Evolutionary conservation across 2,888 invertebrate species (phyloP).

Genomic region (Andrena minutula): DNA sequence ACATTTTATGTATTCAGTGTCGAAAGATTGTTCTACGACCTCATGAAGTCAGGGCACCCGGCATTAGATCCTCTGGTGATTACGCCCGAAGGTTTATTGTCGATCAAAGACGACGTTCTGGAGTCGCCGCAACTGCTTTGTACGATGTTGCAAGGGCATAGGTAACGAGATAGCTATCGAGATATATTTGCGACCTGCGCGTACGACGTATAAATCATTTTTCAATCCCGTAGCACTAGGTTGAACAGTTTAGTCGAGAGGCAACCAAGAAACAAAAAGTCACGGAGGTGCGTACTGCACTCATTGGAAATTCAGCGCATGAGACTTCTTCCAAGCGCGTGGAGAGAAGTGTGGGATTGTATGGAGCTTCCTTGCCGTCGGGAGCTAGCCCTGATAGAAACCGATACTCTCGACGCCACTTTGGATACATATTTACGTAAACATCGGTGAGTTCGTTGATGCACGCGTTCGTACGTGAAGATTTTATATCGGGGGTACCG

Average conservation of each 20-base stretch:
- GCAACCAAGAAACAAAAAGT: slow-evolving; percentile 94
- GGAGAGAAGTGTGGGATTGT: slow-evolving; percentile 94
- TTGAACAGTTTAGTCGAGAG: slow-evolving; percentile 92
- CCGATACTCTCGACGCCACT: slow-evolving; percentile 93
- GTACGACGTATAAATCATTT: slow-evolving; percentile 11
- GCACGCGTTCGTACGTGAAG: not conserved
- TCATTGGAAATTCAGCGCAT: slow-evolving; percentile 95
- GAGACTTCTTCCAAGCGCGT: slow-evolving; percentile 90
- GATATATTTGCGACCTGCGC: not conserved
- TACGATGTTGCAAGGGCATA: slow-evolving; percentile 94
- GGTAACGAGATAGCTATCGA: slow-evolving; percentile 86
- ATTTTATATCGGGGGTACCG: not conserved
- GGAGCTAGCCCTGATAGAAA: slow-evolving; percentile 95
- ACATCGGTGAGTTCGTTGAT: slow-evolving; percentile 87
- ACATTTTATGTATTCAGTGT: slow-evolving; percentile 87
- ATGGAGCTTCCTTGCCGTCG: slow-evolving; percentile 93
- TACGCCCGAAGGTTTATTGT: slow-evolving; percentile 91
- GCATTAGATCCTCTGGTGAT: slow-evolving; percentile 95
- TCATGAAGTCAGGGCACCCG: slow-evolving; percentile 93
- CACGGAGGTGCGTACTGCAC: slow-evolving; percentile 94
- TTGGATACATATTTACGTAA: slow-evolving; percentile 96
- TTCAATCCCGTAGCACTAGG: slow-evolving; percentile 87
- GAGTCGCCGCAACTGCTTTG: slow-evolving; percentile 93
- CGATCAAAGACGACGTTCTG: slow-evolving; percentile 92
- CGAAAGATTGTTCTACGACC: slow-evolving; percentile 94